Evolutionary conservation across 1,140 invertebrate genomes (phyloP).

Genomic region (Drosophila paulistorum): DNA sequence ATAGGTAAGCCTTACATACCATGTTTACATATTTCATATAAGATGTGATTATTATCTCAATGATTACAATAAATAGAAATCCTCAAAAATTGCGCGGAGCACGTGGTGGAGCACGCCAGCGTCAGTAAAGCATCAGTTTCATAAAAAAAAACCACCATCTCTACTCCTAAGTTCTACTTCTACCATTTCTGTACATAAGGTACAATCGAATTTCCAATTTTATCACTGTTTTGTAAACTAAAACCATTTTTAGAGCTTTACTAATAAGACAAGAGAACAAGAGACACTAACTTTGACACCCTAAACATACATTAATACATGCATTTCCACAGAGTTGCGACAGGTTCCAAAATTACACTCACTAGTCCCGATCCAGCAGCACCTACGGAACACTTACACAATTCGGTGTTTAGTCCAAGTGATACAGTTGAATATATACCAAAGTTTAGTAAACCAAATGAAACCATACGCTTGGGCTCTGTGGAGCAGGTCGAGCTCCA

Average conservation of each 20-base stretch:
- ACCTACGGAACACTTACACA: constrained; percentile 55
- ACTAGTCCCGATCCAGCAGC: constrained; percentile 83
- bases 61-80: constrained; percentile 73
- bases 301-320: constrained; percentile 48
- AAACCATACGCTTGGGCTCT: constrained; percentile 71
- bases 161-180: constrained; percentile 43
- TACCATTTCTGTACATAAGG: constrained; percentile 78
- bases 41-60: constrained; percentile 53
- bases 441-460: constrained; percentile 67
- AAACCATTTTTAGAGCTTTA: constrained; percentile 49
- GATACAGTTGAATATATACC: constrained; percentile 82
- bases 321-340: constrained; percentile 68
- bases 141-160: constrained; percentile 35
- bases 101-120: constrained; percentile 70
- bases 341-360: constrained; percentile 82
- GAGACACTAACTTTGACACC: constrained; percentile 5
- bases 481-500: constrained; percentile 73
- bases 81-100: constrained; percentile 82
- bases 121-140: constrained; percentile 63
- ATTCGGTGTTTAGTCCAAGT: constrained; percentile 76
- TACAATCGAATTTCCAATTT: constrained; percentile 48
- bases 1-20: constrained; percentile 71
- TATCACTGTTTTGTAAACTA: constrained; percentile 12
- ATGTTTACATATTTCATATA: background rate
- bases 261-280: constrained; percentile 41